These are phyloP conservation scores for Hylomyscus alleni DNA, from an alignment of 2,797 vertebrate species.

Conservation along the genomic window DNA sequence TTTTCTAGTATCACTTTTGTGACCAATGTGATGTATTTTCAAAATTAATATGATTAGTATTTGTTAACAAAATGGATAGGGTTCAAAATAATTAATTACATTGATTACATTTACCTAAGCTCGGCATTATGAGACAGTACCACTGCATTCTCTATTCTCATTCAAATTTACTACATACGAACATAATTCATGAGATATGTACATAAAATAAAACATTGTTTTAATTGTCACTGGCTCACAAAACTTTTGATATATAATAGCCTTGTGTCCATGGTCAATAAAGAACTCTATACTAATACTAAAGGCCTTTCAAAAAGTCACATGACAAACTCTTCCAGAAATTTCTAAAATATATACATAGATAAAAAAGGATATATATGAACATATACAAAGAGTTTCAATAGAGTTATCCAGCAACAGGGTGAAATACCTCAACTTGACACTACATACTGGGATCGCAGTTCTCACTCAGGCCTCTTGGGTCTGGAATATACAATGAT, in stretches of 20 bases:
- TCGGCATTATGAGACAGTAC: neutral
- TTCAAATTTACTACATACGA: neutral
- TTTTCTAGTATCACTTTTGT: conserved; percentile 5
- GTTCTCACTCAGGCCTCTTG: neutral
- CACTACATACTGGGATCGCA: neutral
- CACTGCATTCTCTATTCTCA: neutral
- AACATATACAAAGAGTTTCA: neutral
- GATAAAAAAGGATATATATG: neutral
- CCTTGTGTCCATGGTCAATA: neutral
- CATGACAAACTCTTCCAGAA: neutral
- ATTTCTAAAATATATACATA: neutral
- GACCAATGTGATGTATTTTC: neutral
- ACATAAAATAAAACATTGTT: neutral
- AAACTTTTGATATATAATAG: neutral
- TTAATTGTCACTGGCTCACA: neutral
- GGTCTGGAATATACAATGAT: too few species aligned
- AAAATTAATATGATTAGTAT: neutral
- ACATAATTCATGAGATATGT: neutral
- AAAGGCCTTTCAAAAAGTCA: neutral
- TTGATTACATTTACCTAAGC: neutral
- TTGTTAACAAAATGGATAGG: neutral
- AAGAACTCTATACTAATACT: neutral
- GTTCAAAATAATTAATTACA: neutral
- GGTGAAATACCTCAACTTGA: neutral
- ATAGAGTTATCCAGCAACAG: neutral